Percentiles rank a stretch among this genome's conserved stretches.
These are phyloP conservation scores for Seira sanloemensis DNA, from an alignment of 2,888 invertebrate genomes.

Conservation along the genomic window DNA sequence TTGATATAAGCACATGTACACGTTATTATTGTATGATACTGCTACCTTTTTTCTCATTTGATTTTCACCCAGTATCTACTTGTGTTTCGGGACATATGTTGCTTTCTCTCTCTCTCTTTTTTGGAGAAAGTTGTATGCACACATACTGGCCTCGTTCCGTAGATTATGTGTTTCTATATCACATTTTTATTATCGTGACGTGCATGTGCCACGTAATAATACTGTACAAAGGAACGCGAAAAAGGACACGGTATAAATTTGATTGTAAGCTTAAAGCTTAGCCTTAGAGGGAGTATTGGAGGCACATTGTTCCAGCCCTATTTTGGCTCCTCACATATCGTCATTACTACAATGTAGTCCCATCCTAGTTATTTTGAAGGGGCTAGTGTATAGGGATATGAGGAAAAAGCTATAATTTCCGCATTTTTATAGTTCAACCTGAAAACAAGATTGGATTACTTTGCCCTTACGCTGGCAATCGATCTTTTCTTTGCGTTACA, in stretches of 20 bases:
- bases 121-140: background rate
- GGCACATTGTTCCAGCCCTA: background rate
- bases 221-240: background rate
- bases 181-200: slow-evolving; percentile 17
- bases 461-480: background rate
- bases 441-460: background rate
- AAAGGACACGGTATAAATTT: background rate
- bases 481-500: slow-evolving; percentile 5
- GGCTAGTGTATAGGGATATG: background rate
- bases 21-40: too few species aligned
- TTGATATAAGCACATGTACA: too few species aligned
- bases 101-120: too few species aligned
- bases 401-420: background rate
- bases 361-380: background rate
- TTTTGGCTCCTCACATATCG: background rate
- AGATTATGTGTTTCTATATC: background rate
- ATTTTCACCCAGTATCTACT: background rate
- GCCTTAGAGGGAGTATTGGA: too few species aligned
- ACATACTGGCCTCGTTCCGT: background rate
- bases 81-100: background rate
- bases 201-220: background rate
- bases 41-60: background rate
- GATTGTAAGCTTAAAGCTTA: too few species aligned
- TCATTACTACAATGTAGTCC: too few species aligned
- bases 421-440: background rate